A percentile compares a stretch with the other conserved stretches of the same genome.
These are phyloP conservation scores for Parauchenoglanis ngamensis DNA, from an alignment of 2,797 vertebrate genomes.

Conservation along the genomic window DNA sequence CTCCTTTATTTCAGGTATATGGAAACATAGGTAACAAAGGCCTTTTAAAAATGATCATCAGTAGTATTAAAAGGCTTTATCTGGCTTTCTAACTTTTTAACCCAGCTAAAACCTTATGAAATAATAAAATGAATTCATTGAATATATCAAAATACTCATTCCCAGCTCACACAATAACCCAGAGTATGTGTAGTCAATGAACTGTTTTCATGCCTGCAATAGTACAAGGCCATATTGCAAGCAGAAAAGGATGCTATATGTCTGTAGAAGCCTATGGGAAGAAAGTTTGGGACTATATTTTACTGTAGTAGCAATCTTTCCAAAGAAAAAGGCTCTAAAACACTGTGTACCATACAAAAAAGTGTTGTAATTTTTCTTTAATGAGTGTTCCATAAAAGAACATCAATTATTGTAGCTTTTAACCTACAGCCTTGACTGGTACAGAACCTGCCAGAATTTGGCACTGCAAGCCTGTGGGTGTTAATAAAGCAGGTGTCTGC, in stretches of 20 bases:
- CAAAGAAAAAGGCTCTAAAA: not conserved
- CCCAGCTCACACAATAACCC: not conserved
- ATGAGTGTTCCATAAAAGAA: slow-evolving; percentile 2
- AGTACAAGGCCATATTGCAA: not conserved
- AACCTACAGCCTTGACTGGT: slow-evolving; percentile 11
- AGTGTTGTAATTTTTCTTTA: not conserved
- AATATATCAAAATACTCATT: no score
- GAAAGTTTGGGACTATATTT: not conserved
- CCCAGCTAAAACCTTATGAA: not conserved
- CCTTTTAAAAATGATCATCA: not conserved
- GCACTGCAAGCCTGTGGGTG: slow-evolving; percentile 17
- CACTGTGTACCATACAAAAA: not conserved
- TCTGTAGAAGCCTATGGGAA: not conserved
- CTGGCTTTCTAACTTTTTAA: not conserved
- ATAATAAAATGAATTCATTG: not conserved
- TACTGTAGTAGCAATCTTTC: not conserved
- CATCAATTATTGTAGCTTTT: not conserved
- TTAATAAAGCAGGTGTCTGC: slow-evolving; percentile 33
- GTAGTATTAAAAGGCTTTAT: not conserved
- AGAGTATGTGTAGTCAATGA: not conserved
- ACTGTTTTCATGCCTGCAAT: not conserved
- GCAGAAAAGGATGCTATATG: not conserved
- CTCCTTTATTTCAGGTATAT: not conserved
- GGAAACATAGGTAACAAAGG: not conserved
- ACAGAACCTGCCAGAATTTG: slow-evolving; percentile 33